Conservation (phyloP, 2,888 invertebrate species). For the Tenthredo distinguenda region DNA sequence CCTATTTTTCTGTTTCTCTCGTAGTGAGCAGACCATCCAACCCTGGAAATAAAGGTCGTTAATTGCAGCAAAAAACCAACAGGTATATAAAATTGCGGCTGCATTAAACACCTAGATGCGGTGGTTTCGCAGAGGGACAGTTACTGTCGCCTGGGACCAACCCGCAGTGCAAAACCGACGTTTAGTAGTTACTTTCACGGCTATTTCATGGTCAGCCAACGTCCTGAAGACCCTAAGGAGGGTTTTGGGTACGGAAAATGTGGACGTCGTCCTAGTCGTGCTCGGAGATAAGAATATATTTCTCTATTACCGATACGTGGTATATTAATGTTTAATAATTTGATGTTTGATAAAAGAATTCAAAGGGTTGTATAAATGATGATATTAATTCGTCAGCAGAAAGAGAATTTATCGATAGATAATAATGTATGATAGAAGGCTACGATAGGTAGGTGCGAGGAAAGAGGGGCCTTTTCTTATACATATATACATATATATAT, state of each 20-base stretch:
- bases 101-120: not conserved
- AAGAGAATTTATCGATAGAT: not conserved
- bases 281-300: not conserved
- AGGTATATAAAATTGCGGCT: not conserved
- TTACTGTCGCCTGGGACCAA: slow-evolving; percentile 10
- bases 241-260: not conserved
- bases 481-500: not conserved
- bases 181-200: slow-evolving; percentile 10
- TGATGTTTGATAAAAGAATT: not conserved
- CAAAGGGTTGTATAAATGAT: too few relatives aligned
- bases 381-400: not conserved
- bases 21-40: not conserved
- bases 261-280: not conserved
- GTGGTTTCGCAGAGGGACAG: not conserved
- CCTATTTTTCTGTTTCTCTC: not conserved
- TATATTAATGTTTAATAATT: too few relatives aligned
- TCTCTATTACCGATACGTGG: too few relatives aligned
- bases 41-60: not conserved
- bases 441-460: not conserved
- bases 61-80: not conserved
- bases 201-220: slow-evolving; percentile 24
- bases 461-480: not conserved
- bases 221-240: not conserved
- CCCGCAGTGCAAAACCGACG: not conserved
- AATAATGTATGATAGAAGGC: not conserved